phyloP scores from a whole-genome alignment of 30 jellyfish, hydroid and myxozoan species.

The Cassiopea andromeda region DNA sequence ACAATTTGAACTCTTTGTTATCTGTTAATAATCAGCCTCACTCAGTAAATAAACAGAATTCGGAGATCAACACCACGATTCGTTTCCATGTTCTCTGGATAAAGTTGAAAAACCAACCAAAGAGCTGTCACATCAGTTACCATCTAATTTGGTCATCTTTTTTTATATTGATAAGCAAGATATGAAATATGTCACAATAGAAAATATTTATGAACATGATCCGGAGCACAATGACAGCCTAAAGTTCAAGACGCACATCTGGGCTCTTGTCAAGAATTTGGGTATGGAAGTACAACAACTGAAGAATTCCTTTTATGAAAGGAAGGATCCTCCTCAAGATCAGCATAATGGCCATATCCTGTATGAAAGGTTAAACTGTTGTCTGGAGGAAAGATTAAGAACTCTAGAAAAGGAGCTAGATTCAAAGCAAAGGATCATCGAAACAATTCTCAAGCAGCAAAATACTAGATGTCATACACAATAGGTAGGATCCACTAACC shows the following conservation, averaged over 20 bases:
- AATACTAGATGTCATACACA: constrained; percentile 13
- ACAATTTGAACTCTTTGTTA: too few species aligned
- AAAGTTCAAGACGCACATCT: constrained; percentile 8
- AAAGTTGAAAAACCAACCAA: not conserved
- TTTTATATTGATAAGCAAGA: not conserved
- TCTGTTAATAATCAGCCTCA: too few species aligned
- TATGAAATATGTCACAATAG: constrained; percentile 6
- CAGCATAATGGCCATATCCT: not conserved
- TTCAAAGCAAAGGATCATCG: constrained; percentile 14
- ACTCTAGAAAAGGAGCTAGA: constrained; percentile 1
- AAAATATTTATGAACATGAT: not conserved
- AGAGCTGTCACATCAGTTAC: not conserved
- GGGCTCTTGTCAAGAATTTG: constrained; percentile 10
- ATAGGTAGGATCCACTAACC: constrained; percentile 3
- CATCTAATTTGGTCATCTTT: not conserved
- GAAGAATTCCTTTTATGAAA: constrained; percentile 8
- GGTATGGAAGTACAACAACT: constrained; percentile 2
- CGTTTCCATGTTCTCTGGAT: not conserved
- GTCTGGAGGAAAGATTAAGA: constrained; percentile 9
- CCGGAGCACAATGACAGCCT: constrained; percentile 1
- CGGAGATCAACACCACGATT: not conserved
- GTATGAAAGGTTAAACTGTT: constrained; percentile 14
- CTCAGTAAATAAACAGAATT: too few species aligned
- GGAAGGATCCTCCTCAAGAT: constrained; percentile 8
- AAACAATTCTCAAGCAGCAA: constrained; percentile 19